These are phyloP conservation scores for Hybognathus amarus DNA, from an alignment of 2,797 vertebrate species.

Conservation along the genomic window DNA sequence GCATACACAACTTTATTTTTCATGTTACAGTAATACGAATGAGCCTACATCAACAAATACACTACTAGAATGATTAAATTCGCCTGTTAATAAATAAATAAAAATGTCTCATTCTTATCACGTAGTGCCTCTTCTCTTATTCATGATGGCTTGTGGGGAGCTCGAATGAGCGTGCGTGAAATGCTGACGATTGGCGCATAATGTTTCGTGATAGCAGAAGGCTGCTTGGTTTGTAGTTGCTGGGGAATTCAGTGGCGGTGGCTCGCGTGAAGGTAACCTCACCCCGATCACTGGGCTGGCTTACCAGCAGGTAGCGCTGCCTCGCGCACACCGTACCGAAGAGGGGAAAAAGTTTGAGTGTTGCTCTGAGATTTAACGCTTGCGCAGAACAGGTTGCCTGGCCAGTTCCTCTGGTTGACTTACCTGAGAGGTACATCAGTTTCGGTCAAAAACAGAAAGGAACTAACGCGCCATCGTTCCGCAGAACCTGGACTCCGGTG, in stretches of 20 bases:
- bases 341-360: slow-evolving; percentile 74
- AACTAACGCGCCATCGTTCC: slow-evolving; percentile 24
- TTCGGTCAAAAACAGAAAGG: slow-evolving; percentile 67
- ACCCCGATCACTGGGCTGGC: background rate
- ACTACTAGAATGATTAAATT: slow-evolving; percentile 40
- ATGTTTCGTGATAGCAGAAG: slow-evolving; percentile 5
- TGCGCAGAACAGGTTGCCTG: slow-evolving; percentile 80
- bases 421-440: slow-evolving; percentile 79
- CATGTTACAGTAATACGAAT: background rate
- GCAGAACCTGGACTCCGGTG: background rate
- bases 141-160: background rate
- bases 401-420: slow-evolving; percentile 83
- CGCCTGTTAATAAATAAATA: slow-evolving; percentile 46
- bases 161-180: slow-evolving; percentile 15
- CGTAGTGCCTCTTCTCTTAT: slow-evolving; percentile 39
- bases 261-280: slow-evolving; percentile 9
- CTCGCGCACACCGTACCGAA: slow-evolving; percentile 52
- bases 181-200: slow-evolving; percentile 20
- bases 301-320: slow-evolving; percentile 76
- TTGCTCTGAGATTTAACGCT: slow-evolving; percentile 75
- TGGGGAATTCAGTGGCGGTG: background rate
- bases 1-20: background rate
- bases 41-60: background rate
- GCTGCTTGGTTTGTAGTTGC: slow-evolving; percentile 14
- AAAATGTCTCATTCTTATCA: slow-evolving; percentile 33